Evolutionary conservation across 2,113 vertebrate genomes (phyloP).

Genomic region (Albula goreensis): DNA sequence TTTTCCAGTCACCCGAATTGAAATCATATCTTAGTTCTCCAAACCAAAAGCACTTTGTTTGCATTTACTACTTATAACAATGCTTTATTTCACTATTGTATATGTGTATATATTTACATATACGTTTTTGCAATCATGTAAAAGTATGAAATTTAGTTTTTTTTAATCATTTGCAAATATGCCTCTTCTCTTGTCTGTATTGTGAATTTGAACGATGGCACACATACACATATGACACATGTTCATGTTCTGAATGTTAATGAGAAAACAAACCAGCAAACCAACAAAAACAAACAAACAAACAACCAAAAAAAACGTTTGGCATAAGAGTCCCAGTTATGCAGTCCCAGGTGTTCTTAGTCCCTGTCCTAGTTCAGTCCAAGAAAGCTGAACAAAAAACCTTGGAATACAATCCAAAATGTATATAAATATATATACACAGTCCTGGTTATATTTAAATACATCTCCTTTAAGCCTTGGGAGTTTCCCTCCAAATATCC

Average conservation of each 20-base stretch:
- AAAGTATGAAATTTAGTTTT: slow-evolving; percentile 18
- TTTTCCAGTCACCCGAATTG: background rate
- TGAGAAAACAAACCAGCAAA: slow-evolving; percentile 20
- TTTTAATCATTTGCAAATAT: background rate
- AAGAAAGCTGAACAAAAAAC: slow-evolving; percentile 30
- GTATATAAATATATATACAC: slow-evolving; percentile 63
- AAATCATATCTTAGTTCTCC: slow-evolving; percentile 41
- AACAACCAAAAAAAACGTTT: slow-evolving; percentile 7
- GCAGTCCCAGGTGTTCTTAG: background rate
- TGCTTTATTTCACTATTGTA: slow-evolving; percentile 42
- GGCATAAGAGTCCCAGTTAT: background rate
- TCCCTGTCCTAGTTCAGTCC: background rate
- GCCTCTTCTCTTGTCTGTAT: background rate
- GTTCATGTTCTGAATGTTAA: background rate
- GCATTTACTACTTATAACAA: slow-evolving; percentile 50
- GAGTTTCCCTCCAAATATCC: slow-evolving; percentile 21
- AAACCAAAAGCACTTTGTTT: slow-evolving; percentile 59
- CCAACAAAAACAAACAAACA: background rate
- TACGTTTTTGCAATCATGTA: slow-evolving; percentile 36
- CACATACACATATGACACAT: slow-evolving; percentile 3
- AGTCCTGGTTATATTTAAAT: slow-evolving; percentile 42
- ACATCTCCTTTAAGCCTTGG: slow-evolving; percentile 23
- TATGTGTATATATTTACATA: slow-evolving; percentile 27
- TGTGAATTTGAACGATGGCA: slow-evolving; percentile 22
- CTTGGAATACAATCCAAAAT: slow-evolving; percentile 45